Evolutionary conservation across 2,113 vertebrate genomes (phyloP).

Genomic region (Notothenia coriiceps): DNA sequence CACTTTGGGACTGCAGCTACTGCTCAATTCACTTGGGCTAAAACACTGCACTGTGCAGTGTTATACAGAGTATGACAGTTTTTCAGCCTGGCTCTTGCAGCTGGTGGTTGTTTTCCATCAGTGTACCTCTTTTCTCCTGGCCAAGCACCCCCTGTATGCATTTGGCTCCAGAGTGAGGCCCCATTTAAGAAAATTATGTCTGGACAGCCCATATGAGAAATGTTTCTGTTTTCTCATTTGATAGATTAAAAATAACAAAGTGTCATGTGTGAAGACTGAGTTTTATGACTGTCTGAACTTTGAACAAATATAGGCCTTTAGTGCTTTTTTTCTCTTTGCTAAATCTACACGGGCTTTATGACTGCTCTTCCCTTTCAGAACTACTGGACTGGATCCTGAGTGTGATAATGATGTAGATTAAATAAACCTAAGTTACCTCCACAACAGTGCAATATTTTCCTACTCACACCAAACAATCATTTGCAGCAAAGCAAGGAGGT

Average conservation of each 20-base stretch:
- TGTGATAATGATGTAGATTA: slow-evolving; percentile 30
- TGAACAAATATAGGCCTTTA: background rate
- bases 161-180: slow-evolving; percentile 38
- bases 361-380: slow-evolving; percentile 27
- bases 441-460: slow-evolving; percentile 29
- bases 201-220: slow-evolving; percentile 22
- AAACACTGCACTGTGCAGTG: slow-evolving; percentile 13
- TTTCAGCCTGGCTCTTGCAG: slow-evolving; percentile 33
- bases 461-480: slow-evolving; percentile 53
- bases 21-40: background rate
- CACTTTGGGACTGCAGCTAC: slow-evolving; percentile 3
- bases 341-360: slow-evolving; percentile 1
- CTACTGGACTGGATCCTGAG: slow-evolving; percentile 11
- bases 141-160: slow-evolving; percentile 21
- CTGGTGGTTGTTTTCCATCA: slow-evolving; percentile 48
- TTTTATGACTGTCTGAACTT: background rate
- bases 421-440: slow-evolving; percentile 22
- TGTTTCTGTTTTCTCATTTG: slow-evolving; percentile 37
- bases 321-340: slow-evolving; percentile 1
- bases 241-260: slow-evolving; percentile 16
- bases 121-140: slow-evolving; percentile 34
- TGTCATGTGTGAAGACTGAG: background rate
- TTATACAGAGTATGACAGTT: slow-evolving; percentile 16
- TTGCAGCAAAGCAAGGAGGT: slow-evolving; percentile 64
- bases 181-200: slow-evolving; percentile 39